A percentile compares a stretch with the other conserved stretches of the same genome.
These are phyloP conservation scores for Baryphthengus martii DNA, from an alignment of 2,113 vertebrate species.

Conservation along the genomic window DNA sequence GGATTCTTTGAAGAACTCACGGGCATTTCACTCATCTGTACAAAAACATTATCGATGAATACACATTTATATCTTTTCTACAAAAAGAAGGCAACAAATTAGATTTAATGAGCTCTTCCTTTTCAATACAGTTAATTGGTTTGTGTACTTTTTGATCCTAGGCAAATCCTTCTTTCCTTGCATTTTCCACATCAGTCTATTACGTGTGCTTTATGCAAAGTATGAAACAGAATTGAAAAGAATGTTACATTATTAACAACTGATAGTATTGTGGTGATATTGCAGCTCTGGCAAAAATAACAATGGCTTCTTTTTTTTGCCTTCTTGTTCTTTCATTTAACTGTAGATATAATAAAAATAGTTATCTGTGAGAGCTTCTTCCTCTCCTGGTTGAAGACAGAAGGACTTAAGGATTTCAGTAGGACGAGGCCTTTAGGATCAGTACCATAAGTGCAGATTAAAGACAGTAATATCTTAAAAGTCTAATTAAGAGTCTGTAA, in stretches of 20 bases:
- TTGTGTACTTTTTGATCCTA: not conserved
- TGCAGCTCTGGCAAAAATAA: not conserved
- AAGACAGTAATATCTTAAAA: not conserved
- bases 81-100: not conserved
- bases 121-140: not conserved
- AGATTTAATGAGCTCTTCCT: not conserved
- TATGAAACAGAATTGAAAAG: not conserved
- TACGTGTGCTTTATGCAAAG: not conserved
- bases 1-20: constrained; percentile 78
- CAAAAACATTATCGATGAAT: not conserved
- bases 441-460: not conserved
- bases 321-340: not conserved
- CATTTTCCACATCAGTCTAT: not conserved
- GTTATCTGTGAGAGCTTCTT: not conserved
- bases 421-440: not conserved
- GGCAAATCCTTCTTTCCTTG: not conserved
- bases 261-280: not conserved
- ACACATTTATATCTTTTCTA: not conserved
- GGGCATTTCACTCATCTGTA: constrained; percentile 91
- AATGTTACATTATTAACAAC: not conserved
- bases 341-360: not conserved
- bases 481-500: not conserved
- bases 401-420: not conserved
- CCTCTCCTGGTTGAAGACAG: not conserved
- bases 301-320: not conserved